Evolutionary conservation across 2,888 invertebrate species (phyloP).

Genomic region (Caenorhabditis japonica): DNA sequence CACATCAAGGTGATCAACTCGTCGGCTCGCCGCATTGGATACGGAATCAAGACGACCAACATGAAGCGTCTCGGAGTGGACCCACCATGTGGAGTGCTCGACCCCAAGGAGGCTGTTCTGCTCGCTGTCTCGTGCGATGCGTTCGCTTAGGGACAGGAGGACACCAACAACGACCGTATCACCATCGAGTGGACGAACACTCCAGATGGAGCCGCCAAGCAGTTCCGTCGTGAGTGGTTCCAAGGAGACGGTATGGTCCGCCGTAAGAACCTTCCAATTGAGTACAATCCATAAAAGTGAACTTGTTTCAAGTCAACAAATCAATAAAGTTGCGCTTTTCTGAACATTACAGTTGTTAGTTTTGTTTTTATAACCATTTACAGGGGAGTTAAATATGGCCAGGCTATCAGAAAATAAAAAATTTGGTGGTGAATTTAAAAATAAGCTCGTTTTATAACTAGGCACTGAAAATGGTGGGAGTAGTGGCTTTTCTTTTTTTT

Average conservation of each 20-base stretch:
- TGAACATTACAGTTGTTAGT: no score
- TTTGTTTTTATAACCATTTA: no score
- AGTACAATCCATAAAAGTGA: slow-evolving; percentile 60
- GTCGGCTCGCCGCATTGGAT: slow-evolving; percentile 44
- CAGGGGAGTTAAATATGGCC: no score
- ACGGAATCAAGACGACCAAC: slow-evolving; percentile 63
- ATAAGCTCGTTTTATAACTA: no score
- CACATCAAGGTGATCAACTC: no score
- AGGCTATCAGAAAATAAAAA: no score
- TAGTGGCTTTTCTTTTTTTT: no score
- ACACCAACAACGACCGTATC: slow-evolving; percentile 66
- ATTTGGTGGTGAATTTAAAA: no score
- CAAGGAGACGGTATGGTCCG: slow-evolving; percentile 67
- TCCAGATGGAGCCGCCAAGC: slow-evolving; percentile 61
- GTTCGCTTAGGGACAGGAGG: slow-evolving; percentile 57
- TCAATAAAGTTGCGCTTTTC: no score
- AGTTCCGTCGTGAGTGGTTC: slow-evolving; percentile 67
- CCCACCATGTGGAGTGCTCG: slow-evolving; percentile 58
- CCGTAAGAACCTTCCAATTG: slow-evolving; percentile 58
- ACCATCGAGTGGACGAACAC: slow-evolving; percentile 66
- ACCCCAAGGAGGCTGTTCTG: slow-evolving; percentile 56
- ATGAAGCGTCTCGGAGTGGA: slow-evolving; percentile 59
- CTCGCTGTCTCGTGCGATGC: slow-evolving; percentile 58
- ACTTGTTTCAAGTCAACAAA: no score
- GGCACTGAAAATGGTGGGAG: no score